A percentile compares a stretch with the other conserved stretches of the same genome.
Evolutionary conservation across 2,797 vertebrate genomes (phyloP).

Genomic region (Lagocephalus sceleratus): DNA sequence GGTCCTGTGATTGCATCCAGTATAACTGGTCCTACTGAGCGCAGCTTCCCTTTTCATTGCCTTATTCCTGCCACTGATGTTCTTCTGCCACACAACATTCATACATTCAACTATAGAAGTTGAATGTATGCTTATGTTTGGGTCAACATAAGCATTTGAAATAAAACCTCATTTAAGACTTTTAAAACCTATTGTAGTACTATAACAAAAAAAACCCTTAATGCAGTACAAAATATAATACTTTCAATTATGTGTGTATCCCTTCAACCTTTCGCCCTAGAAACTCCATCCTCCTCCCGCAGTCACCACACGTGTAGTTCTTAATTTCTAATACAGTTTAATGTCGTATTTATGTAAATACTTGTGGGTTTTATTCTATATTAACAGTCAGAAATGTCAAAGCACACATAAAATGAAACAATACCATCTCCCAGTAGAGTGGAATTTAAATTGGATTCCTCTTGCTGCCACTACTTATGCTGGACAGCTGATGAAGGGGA

Average conservation of each 20-base stretch:
- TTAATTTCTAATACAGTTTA: constrained; percentile 85
- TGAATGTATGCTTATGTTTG: too few relatives aligned
- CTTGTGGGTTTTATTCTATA: constrained; percentile 79
- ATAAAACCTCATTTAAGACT: too few relatives aligned
- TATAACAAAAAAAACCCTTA: too few relatives aligned
- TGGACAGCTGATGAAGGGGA: constrained; percentile 81
- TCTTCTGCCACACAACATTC: too few relatives aligned
- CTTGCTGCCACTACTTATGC: constrained; percentile 73
- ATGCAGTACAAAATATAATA: too few relatives aligned
- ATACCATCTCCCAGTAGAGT: constrained; percentile 80
- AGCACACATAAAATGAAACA: constrained; percentile 88
- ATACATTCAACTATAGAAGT: too few relatives aligned
- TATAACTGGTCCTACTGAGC: too few relatives aligned
- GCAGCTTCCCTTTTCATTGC: too few relatives aligned
- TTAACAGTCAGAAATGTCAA: constrained; percentile 85
- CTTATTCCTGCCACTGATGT: too few relatives aligned
- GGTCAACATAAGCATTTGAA: too few relatives aligned
- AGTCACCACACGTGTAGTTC: constrained; percentile 74
- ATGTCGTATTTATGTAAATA: constrained; percentile 88
- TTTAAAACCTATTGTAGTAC: too few relatives aligned
- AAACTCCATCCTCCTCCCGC: constrained; percentile 67
- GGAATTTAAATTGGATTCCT: constrained; percentile 86
- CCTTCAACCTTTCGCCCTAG: constrained; percentile 67
- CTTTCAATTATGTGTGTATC: constrained; percentile 23
- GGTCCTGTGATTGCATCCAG: too few relatives aligned